Percentiles rank a stretch among this genome's conserved stretches.
Conservation (phyloP, 2,888 invertebrate genomes). For the Scaptomyza cyrtandrae region DNA sequence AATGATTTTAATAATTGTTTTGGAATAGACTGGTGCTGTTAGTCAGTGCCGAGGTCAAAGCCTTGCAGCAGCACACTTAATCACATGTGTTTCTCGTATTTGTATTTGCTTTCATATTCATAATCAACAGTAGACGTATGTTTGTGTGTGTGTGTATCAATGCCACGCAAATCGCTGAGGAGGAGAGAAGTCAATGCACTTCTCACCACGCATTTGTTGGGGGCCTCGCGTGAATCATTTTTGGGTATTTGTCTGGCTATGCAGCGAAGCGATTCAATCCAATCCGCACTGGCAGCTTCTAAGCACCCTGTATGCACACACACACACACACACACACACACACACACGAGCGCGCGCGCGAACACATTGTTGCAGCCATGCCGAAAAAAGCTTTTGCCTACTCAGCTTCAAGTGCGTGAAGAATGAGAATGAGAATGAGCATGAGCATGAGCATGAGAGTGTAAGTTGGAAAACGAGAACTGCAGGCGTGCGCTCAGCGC, state of each 20-base stretch:
- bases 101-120: constrained; percentile 36
- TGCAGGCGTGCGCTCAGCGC: constrained; percentile 12
- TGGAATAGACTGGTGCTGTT: constrained; percentile 26
- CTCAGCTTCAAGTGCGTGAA: constrained; percentile 32
- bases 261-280: constrained; percentile 19
- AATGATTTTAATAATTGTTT: constrained; percentile 16
- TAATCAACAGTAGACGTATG: constrained; percentile 29
- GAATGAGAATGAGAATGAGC: neutral
- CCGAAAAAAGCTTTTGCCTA: constrained; percentile 45
- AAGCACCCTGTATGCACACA: constrained; percentile 51
- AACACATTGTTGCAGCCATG: constrained; percentile 31
- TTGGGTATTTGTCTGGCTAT: constrained; percentile 58
- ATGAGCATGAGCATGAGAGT: neutral
- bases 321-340: neutral
- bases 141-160: constrained; percentile 37
- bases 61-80: constrained; percentile 33
- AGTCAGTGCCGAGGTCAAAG: constrained; percentile 59
- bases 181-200: constrained; percentile 58
- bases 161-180: constrained; percentile 53
- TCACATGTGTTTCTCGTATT: constrained; percentile 26
- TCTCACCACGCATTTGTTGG: constrained; percentile 46
- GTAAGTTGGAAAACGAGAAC: constrained; percentile 8
- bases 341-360: no score
- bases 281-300: constrained; percentile 35
- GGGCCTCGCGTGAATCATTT: constrained; percentile 55